Percentiles rank a stretch among this genome's conserved stretches.
Conservation (phyloP, 2,113 vertebrate genomes). For the Microcebus griseorufus region DNA sequence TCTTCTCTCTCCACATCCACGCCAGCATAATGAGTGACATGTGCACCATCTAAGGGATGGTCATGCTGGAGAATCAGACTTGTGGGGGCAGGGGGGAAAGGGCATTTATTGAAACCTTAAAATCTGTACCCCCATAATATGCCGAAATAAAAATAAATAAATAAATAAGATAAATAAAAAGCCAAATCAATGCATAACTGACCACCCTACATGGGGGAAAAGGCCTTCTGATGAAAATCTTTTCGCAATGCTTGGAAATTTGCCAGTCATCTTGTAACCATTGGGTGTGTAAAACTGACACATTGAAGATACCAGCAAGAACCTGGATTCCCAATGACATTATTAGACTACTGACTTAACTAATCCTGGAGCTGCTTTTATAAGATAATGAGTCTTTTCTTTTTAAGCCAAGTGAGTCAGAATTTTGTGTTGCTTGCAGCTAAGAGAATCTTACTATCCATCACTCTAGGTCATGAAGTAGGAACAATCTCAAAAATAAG, state of each 20-base stretch:
- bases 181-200: not conserved
- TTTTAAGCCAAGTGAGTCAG: not conserved
- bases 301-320: not conserved
- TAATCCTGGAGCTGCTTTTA: not conserved
- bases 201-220: not conserved
- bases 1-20: no score
- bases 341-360: not conserved
- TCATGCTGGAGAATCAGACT: no score
- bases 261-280: not conserved
- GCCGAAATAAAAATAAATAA: no score
- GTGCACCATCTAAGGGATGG: no score
- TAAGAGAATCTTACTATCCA: not conserved
- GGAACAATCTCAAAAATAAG: not conserved
- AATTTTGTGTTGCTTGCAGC: not conserved
- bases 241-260: not conserved
- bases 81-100: no score
- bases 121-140: no score
- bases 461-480: not conserved
- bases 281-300: not conserved
- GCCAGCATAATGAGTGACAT: no score
- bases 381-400: not conserved
- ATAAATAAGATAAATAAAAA: not conserved
- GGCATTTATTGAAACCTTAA: no score
- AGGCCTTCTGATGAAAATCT: not conserved
- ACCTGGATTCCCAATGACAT: not conserved